phyloP scores from a whole-genome alignment of 2,888 invertebrate genomes.

The Archaeoteleia sp. region DNA sequence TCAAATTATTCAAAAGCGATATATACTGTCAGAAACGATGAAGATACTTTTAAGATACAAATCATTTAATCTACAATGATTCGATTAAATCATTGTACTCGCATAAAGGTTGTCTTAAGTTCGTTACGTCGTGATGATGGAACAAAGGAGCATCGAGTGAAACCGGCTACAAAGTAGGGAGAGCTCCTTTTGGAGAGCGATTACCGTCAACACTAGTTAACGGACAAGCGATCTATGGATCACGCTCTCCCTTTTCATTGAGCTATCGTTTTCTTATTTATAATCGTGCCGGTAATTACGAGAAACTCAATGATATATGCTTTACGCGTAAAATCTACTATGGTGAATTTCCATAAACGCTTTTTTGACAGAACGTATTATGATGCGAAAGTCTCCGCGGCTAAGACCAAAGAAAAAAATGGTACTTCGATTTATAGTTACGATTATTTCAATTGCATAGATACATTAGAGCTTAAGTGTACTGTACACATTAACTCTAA shows the following conservation, averaged over 20 bases:
- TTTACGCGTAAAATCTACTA: conserved; percentile 14
- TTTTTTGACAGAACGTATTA: conserved; percentile 11
- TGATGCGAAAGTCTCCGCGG: conserved; percentile 24
- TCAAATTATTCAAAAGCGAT: too few relatives aligned
- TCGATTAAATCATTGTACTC: too few relatives aligned
- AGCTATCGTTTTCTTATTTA: conserved; percentile 33
- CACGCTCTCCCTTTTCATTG: conserved; percentile 45
- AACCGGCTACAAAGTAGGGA: conserved; percentile 37
- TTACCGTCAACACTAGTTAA: conserved; percentile 8
- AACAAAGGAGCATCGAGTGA: conserved; percentile 21
- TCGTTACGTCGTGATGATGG: neutral
- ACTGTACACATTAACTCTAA: too few relatives aligned
- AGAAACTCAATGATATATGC: conserved; percentile 33
- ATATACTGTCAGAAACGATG: too few relatives aligned
- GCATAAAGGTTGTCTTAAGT: conserved; percentile 4
- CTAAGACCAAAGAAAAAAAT: conserved; percentile 5
- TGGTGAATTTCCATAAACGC: conserved; percentile 21
- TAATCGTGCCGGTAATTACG: conserved; percentile 37
- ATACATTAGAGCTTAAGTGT: too few relatives aligned
- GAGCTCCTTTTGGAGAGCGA: conserved; percentile 18
- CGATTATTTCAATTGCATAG: too few relatives aligned
- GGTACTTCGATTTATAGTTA: conserved; percentile 2
- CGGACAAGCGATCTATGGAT: conserved; percentile 15
- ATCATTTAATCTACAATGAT: too few relatives aligned
- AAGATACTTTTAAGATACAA: too few relatives aligned